Percentiles rank a stretch among this genome's conserved stretches.
Evolutionary conservation across 2,797 vertebrate genomes (phyloP).

Genomic region (Serranus cabrilla): DNA sequence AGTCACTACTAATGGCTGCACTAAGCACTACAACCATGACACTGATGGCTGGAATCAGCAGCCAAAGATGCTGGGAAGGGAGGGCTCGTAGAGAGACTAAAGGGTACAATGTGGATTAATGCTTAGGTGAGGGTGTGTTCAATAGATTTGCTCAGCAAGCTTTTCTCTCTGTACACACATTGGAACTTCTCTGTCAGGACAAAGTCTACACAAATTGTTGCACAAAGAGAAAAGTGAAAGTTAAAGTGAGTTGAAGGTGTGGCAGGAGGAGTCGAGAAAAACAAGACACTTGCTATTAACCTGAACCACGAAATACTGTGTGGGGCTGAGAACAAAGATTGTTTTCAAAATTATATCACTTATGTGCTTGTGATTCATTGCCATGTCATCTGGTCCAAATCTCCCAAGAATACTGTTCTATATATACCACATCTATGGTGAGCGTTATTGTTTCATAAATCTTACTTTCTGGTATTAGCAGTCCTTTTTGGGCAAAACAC

Average conservation of each 20-base stretch:
- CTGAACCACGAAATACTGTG: not conserved
- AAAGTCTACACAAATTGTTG: not conserved
- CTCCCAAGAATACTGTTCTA: not conserved
- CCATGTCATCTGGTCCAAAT: not conserved
- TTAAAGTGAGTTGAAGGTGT: slow-evolving; percentile 21
- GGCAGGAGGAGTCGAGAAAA: not conserved
- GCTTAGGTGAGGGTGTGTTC: not conserved
- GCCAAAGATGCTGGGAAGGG: not conserved
- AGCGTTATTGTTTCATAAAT: slow-evolving; percentile 18
- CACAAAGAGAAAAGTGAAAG: not conserved
- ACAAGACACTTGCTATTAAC: not conserved
- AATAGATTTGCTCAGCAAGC: slow-evolving; percentile 1
- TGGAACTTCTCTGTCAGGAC: not conserved
- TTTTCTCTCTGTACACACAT: not conserved
- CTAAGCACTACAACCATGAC: slow-evolving; percentile 12
- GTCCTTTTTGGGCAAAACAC: not conserved
- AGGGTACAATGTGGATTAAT: not conserved
- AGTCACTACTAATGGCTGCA: slow-evolving; percentile 33
- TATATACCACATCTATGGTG: not conserved
- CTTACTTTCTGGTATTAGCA: not conserved
- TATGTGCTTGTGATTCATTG: not conserved
- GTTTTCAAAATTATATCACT: slow-evolving; percentile 1
- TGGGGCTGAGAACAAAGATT: not conserved
- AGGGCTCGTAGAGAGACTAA: not conserved
- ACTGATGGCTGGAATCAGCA: slow-evolving; percentile 15